These are phyloP conservation scores for Buphagus erythrorhynchus DNA, from an alignment of 2,797 vertebrate genomes.

Conservation along the genomic window DNA sequence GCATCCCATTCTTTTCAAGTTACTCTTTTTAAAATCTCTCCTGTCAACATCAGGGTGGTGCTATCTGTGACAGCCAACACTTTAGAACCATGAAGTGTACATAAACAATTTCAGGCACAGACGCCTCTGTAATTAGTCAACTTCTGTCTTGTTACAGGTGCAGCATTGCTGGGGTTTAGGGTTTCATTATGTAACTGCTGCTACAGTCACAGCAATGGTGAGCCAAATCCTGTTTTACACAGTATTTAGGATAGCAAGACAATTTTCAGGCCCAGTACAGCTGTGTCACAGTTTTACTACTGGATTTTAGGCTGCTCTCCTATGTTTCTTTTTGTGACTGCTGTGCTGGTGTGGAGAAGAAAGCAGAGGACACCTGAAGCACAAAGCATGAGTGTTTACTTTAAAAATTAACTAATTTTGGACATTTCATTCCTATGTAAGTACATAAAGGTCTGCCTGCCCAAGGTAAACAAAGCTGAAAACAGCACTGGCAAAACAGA, in stretches of 20 bases:
- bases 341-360: not conserved
- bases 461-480: not conserved
- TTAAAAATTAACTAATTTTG: not conserved
- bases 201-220: not conserved
- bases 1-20: not conserved
- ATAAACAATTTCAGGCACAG: constrained; percentile 34
- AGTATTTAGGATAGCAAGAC: not conserved
- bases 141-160: constrained; percentile 39
- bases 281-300: not conserved
- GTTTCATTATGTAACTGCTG: constrained; percentile 48
- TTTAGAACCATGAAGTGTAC: not conserved
- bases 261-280: not conserved
- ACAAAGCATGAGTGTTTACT: not conserved
- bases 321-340: not conserved
- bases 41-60: constrained; percentile 4
- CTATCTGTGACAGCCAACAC: not conserved
- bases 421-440: not conserved
- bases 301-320: not conserved
- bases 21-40: not conserved
- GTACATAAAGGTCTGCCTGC: not conserved
- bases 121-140: constrained; percentile 46
- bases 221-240: constrained; percentile 45
- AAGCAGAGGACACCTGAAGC: not conserved
- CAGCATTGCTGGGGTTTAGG: constrained; percentile 14
- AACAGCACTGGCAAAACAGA: not conserved